Evolutionary conservation across 2,888 invertebrate genomes (phyloP), one percentile per base, ranked within the genome.

Genomic region (Caenorhabditis uteleia): DNA sequence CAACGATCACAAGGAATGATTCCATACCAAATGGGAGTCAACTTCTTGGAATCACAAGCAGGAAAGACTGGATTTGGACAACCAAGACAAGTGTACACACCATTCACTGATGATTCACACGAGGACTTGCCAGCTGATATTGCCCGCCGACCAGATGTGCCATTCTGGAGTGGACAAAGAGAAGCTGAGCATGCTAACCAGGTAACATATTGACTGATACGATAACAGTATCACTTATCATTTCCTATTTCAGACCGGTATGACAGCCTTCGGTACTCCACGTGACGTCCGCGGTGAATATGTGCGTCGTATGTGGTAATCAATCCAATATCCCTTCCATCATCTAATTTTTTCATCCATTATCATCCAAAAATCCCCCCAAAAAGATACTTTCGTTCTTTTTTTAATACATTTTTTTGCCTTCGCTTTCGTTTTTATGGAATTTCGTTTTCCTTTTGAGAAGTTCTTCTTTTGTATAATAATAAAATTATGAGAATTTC

Each of bases 61-160:
- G 86, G 86, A 56, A 86, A 86, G 84, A 86, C 85, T 42, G 86
- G 86, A 14, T 87, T 87, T 78, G 87, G 87, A 31, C 84, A 85
- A 72, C 84, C 85, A 8, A 79, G 87, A 44, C 59, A 60, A 64
- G 74, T 75, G 31, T 81, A 75, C 77, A 83, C 83, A 23, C 59
- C 78, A 33, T 80, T 75, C 70, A 75, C 78, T 48, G 83, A 83
- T 72, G 83, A 83, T 62, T 66, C 77, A 26, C 81, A 79, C 72
- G 80, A 79, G 54, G 82, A 83, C 29, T 70, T 83, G 67, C 83
- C 83, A 38, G 75, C 79, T 29, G 80, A 82, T 55, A 70, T 83
- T 54, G 78, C 83, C 33, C 77, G 81, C 43, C 60, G 73, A 47
- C 83, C 83, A 21, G 79, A 79, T 43, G 82, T 83, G 45, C 83